phyloP scores from a whole-genome alignment of 2,113 vertebrate genomes.

The Aramus guarauna region DNA sequence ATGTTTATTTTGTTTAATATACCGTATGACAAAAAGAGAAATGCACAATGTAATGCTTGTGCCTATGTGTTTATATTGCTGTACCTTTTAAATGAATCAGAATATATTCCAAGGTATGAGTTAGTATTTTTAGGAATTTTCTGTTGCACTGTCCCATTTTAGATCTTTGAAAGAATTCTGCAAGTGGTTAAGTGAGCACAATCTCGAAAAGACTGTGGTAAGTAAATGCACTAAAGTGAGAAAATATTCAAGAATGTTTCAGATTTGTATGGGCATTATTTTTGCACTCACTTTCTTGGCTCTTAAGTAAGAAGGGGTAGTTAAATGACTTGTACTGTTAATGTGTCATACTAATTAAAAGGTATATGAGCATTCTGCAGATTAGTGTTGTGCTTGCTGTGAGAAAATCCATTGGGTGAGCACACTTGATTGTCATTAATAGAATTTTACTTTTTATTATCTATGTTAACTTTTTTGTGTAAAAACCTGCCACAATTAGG shows the following conservation, averaged over 20 bases:
- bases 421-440: not conserved
- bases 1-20: constrained; percentile 9
- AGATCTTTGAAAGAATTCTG: not conserved
- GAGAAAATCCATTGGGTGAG: not conserved
- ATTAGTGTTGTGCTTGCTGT: not conserved
- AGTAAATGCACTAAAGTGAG: not conserved
- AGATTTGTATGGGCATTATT: not conserved
- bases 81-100: not conserved
- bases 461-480: not conserved
- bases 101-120: not conserved
- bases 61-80: not conserved
- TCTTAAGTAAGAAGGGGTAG: not conserved
- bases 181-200: not conserved
- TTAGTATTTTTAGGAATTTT: not conserved
- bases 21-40: not conserved
- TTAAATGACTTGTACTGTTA: constrained; percentile 40
- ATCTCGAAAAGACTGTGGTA: not conserved
- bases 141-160: not conserved
- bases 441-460: not conserved
- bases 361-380: not conserved
- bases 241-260: constrained; percentile 23
- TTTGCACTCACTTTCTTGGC: constrained; percentile 43
- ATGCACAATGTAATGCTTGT: not conserved
- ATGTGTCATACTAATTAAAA: constrained; percentile 24
- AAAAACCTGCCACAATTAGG: not conserved